Conservation (phyloP, 2,113 vertebrate species). For the Petrocephalus zakoni region DNA sequence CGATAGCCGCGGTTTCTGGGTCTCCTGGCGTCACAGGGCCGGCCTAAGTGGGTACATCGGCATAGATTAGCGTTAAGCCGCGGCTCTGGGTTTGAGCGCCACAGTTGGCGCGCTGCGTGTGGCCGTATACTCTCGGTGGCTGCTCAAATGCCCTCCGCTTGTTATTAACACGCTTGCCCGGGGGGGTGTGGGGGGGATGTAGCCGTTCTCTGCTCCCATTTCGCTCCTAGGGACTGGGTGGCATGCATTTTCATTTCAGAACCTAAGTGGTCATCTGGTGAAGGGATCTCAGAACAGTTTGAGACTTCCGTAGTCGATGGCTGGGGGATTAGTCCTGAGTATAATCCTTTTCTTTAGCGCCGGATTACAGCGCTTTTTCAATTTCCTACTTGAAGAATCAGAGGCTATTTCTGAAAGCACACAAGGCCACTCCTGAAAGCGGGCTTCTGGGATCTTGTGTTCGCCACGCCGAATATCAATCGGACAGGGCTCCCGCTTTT, state of each 20-base stretch:
- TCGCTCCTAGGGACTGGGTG: slow-evolving; percentile 14
- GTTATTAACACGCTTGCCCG: slow-evolving; percentile 17
- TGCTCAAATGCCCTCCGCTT: slow-evolving; percentile 30
- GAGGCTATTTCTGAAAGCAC: slow-evolving; percentile 44
- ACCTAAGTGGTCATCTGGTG: slow-evolving; percentile 34
- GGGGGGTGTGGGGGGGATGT: not conserved
- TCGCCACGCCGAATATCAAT: slow-evolving; percentile 37
- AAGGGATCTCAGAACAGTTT: slow-evolving; percentile 33
- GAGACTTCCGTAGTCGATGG: slow-evolving; percentile 29
- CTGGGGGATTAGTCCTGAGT: slow-evolving; percentile 30
- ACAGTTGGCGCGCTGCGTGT: slow-evolving; percentile 12
- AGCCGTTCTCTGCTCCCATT: not conserved
- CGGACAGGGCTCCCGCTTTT: slow-evolving; percentile 25
- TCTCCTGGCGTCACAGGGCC: slow-evolving; percentile 25
- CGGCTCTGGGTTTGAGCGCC: slow-evolving; percentile 25
- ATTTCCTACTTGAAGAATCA: slow-evolving; percentile 42
- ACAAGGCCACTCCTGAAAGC: slow-evolving; percentile 33
- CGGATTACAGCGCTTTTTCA: slow-evolving; percentile 48
- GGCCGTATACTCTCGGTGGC: slow-evolving; percentile 20
- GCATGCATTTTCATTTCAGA: slow-evolving; percentile 27
- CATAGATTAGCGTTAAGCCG: slow-evolving; percentile 44
- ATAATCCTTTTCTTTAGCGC: slow-evolving; percentile 35
- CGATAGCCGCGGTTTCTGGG: slow-evolving; percentile 20
- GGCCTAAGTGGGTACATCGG: slow-evolving; percentile 42
- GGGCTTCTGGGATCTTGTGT: slow-evolving; percentile 33